Conservation (phyloP, 2,797 vertebrate species). For the Sebastes goodei region DNA sequence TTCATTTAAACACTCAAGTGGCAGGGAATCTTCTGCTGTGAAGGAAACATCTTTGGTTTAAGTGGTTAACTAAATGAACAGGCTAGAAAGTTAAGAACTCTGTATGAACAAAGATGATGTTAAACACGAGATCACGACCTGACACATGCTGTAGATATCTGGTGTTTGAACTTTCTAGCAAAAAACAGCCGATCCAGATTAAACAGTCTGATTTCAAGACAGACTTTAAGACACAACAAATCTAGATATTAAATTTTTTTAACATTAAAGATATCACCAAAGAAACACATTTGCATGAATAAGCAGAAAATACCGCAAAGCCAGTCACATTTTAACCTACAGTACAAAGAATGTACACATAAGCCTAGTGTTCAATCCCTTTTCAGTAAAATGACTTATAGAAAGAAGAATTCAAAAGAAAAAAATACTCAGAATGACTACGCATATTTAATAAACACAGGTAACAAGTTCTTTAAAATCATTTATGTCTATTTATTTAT, state of each 20-base stretch:
- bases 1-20: constrained; percentile 46
- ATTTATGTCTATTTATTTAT: background rate
- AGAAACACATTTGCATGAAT: constrained; percentile 23
- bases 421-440: background rate
- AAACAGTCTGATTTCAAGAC: constrained; percentile 3
- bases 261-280: constrained; percentile 15
- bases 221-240: constrained; percentile 17
- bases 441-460: constrained; percentile 16
- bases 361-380: constrained; percentile 25
- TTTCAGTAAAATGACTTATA: constrained; percentile 37
- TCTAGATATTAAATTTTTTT: constrained; percentile 1
- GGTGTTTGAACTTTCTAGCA: background rate
- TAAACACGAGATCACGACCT: constrained; percentile 7
- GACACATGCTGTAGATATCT: background rate
- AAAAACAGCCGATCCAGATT: background rate
- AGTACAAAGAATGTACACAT: constrained; percentile 10
- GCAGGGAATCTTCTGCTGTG: constrained; percentile 29
- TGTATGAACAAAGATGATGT: constrained; percentile 1
- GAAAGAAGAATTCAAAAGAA: constrained; percentile 5
- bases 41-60: constrained; percentile 66
- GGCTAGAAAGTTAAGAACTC: constrained; percentile 5
- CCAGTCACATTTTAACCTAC: constrained; percentile 23
- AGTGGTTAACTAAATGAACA: constrained; percentile 30
- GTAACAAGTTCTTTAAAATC: constrained; percentile 2
- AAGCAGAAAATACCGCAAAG: constrained; percentile 40